Evolutionary conservation across 2,888 invertebrate species (phyloP).

Genomic region (Eristalis intricaria): DNA sequence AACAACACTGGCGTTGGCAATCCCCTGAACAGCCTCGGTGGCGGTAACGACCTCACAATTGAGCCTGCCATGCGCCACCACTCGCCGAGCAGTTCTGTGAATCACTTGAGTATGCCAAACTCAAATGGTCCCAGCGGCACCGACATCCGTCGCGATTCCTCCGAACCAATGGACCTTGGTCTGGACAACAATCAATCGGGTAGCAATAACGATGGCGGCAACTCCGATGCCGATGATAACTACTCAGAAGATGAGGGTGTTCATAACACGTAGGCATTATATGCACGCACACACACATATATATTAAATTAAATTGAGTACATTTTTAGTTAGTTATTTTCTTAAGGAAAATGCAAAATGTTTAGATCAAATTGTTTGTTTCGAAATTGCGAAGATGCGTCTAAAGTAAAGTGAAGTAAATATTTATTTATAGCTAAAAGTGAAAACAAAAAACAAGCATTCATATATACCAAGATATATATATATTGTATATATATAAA

Average conservation of each 20-base stretch:
- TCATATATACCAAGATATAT: background rate
- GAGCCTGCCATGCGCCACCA: conserved; percentile 79
- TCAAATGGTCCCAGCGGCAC: conserved; percentile 64
- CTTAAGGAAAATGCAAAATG: conserved; percentile 2
- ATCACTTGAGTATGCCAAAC: conserved; percentile 61
- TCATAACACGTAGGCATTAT: conserved; percentile 78
- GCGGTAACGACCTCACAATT: conserved; percentile 76
- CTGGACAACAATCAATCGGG: conserved; percentile 79
- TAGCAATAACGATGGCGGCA: conserved; percentile 78
- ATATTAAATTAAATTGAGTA: conserved; percentile 40
- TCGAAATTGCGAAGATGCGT: conserved; percentile 52
- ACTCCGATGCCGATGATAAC: conserved; percentile 80
- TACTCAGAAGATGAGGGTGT: conserved; percentile 81
- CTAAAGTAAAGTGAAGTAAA: conserved; percentile 31
- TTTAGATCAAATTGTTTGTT: conserved; percentile 36
- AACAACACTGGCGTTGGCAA: conserved; percentile 72
- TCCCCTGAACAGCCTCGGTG: conserved; percentile 40
- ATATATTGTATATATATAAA: conserved; percentile 73
- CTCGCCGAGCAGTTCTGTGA: conserved; percentile 72
- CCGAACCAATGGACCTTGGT: conserved; percentile 81
- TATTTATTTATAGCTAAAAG: conserved; percentile 60
- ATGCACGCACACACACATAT: conserved; percentile 25
- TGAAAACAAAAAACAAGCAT: conserved; percentile 23
- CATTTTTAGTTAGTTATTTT: conserved; percentile 40
- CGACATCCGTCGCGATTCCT: conserved; percentile 78